These are phyloP conservation scores for Scophthalmus maximus DNA, from an alignment of 2,113 vertebrate species.

Conservation along the genomic window DNA sequence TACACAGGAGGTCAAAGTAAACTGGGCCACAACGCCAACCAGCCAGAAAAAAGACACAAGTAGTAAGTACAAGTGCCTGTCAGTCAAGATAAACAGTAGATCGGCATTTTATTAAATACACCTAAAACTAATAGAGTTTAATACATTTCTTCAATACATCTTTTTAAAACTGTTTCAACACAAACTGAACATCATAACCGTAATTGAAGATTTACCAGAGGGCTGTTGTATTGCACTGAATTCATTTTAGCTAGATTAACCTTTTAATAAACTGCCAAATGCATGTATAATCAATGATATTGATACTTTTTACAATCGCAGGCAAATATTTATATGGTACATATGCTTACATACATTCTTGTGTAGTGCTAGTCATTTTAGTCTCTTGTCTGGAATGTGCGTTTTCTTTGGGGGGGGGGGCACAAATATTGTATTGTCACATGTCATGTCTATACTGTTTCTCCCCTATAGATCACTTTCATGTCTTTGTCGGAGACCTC, in stretches of 20 bases:
- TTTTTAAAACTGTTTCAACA: neutral
- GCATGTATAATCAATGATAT: no score
- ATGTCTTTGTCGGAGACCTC: slow-evolving; percentile 98
- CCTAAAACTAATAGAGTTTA: neutral
- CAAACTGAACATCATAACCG: neutral
- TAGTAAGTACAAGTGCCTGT: slow-evolving; percentile 88
- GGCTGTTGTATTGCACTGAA: neutral
- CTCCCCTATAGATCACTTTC: slow-evolving; percentile 91
- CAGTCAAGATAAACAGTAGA: neutral
- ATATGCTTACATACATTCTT: neutral
- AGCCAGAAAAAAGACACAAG: slow-evolving; percentile 99
- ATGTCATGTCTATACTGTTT: neutral
- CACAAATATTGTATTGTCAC: neutral
- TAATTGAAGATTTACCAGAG: neutral
- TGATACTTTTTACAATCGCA: no score
- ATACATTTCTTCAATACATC: neutral
- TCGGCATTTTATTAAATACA: neutral
- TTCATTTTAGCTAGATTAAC: neutral
- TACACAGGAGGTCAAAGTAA: slow-evolving; percentile 97
- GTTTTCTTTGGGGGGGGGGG: no score
- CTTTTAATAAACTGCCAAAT: neutral
- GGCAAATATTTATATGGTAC: neutral
- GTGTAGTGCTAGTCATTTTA: no score
- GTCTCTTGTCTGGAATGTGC: no score
- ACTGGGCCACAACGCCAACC: slow-evolving; percentile 99